A percentile compares a stretch with the other conserved stretches of the same genome.
Evolutionary conservation across 2,113 vertebrate genomes (phyloP).

Genomic region (Henicopernis longicauda): DNA sequence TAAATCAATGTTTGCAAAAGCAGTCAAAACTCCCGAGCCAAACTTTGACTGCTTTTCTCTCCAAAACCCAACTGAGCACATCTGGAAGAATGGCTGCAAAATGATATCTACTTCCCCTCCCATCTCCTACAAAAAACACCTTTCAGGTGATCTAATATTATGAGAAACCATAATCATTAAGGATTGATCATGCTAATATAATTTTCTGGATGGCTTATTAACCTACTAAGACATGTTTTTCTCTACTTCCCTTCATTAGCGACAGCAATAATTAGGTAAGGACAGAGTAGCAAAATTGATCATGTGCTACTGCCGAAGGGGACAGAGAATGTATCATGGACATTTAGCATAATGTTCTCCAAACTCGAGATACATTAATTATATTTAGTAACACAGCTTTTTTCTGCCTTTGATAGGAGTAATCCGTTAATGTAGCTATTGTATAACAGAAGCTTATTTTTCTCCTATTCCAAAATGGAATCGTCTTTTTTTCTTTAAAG

Average conservation of each 20-base stretch:
- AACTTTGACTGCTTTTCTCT: constrained; percentile 22
- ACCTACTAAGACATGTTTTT: constrained; percentile 70
- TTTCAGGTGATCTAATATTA: constrained; percentile 70
- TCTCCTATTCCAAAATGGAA: neutral
- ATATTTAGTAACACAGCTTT: neutral
- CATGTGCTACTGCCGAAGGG: constrained; percentile 44
- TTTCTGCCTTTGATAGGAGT: constrained; percentile 27
- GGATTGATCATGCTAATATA: constrained; percentile 70
- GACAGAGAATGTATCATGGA: constrained; percentile 33
- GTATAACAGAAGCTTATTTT: constrained; percentile 6
- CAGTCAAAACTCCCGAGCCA: neutral
- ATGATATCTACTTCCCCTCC: constrained; percentile 19
- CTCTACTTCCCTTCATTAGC: constrained; percentile 72
- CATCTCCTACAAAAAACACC: constrained; percentile 16
- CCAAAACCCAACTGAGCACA: constrained; percentile 7
- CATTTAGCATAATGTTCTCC: constrained; percentile 38
- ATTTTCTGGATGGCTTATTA: constrained; percentile 77
- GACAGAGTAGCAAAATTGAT: constrained; percentile 65
- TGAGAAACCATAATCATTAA: constrained; percentile 70
- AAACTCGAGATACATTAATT: constrained; percentile 19
- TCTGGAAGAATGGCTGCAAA: constrained; percentile 16
- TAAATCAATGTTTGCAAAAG: neutral
- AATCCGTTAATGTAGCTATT: neutral
- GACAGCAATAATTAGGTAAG: constrained; percentile 68
- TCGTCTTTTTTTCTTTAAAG: neutral